These are phyloP conservation scores for Halcyon leucocephala DNA, from an alignment of 2,797 vertebrate genomes.

Conservation along the genomic window DNA sequence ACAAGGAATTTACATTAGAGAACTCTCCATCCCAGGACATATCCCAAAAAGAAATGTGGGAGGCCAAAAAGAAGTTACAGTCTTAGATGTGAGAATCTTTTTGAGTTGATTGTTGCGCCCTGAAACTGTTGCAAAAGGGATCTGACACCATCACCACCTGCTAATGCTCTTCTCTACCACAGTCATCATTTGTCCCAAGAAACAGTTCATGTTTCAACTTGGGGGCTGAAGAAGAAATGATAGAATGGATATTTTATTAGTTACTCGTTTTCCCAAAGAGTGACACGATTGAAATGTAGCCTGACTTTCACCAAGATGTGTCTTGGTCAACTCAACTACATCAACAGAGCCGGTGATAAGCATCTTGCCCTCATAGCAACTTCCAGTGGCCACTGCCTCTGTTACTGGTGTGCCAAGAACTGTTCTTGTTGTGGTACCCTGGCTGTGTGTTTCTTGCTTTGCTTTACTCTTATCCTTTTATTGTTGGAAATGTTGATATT, in stretches of 20 bases:
- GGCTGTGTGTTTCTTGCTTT: neutral
- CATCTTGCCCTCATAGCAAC: neutral
- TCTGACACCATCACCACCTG: neutral
- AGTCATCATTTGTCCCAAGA: rapidly evolving
- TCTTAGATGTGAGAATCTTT: neutral
- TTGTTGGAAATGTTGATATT: neutral
- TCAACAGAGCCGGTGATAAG: neutral
- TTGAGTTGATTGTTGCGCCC: neutral
- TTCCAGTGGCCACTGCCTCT: neutral
- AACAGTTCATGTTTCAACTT: neutral
- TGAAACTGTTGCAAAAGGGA: neutral
- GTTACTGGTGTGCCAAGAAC: neutral
- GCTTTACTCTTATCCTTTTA: neutral
- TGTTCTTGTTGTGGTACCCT: neutral
- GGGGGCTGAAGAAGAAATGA: neutral
- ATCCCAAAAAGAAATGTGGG: neutral
- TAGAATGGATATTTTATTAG: neutral
- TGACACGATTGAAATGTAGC: neutral
- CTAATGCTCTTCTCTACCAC: rapidly evolving
- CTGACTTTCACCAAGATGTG: neutral
- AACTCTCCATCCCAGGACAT: neutral
- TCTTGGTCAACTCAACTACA: neutral
- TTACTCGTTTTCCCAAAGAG: neutral
- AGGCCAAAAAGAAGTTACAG: neutral
- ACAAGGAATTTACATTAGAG: neutral